These are phyloP conservation scores for Andrena haemorrhoa DNA, from an alignment of 2,888 invertebrate genomes.

Conservation along the genomic window DNA sequence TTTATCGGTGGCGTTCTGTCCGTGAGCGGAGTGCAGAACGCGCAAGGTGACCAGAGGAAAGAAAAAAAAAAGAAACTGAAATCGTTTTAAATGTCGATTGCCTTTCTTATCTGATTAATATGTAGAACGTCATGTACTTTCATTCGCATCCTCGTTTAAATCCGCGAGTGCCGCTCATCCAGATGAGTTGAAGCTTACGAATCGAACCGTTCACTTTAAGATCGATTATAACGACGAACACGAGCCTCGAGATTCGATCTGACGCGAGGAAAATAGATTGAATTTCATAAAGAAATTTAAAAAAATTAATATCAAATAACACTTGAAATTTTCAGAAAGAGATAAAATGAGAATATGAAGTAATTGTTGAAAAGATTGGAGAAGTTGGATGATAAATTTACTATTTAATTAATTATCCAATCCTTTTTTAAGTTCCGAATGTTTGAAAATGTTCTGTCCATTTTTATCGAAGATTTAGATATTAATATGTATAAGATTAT, in stretches of 20 bases:
- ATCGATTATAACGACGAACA: neutral
- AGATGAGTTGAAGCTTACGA: neutral
- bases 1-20: conserved; percentile 45
- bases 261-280: neutral
- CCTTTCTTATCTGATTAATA: conserved; percentile 38
- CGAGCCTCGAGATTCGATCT: neutral
- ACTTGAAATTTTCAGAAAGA: neutral
- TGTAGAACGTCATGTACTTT: conserved; percentile 23
- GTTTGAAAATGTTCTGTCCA: neutral
- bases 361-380: too few species aligned
- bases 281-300: neutral
- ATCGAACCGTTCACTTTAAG: neutral
- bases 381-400: too few species aligned
- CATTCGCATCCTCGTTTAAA: conserved; percentile 14
- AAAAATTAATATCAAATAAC: neutral
- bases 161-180: neutral
- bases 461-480: neutral
- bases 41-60: conserved; percentile 26
- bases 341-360: neutral
- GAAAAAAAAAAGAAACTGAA: conserved; percentile 21
- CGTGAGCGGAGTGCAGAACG: conserved; percentile 28
- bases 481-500: too few species aligned
- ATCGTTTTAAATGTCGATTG: conserved; percentile 28
- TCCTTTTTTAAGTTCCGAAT: too few species aligned
- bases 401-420: too few species aligned